Base-by-base conservation (phyloP, 2,797 vertebrate species). In the Enoplosus armatus region DNA sequence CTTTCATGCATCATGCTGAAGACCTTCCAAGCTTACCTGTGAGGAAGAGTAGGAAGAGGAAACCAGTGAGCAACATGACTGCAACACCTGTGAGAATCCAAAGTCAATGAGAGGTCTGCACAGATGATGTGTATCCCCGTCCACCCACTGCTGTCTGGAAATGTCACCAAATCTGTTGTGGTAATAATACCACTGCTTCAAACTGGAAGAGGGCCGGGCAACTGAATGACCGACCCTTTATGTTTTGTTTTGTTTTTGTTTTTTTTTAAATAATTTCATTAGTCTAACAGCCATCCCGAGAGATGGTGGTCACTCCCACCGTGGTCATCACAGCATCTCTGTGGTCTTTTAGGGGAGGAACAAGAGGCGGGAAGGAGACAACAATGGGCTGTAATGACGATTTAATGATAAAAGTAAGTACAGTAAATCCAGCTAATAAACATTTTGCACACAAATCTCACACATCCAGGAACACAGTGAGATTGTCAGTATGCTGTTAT, bases 31-130 rank as follows among this genome's bases (percentile, higher is more conserved):
- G 16, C 87, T 83, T 85, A 91, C 90, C 90, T 64, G 75, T 75
- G 78, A 90, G 31, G 65, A 83, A 47, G 62, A 90, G 79, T 60
- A 91, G 66, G 11, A 75, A 37, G 14, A 90, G 4, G 41, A 89
- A 67, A 47, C 27, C 62, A 7, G 22, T 15, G 0, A 69, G 26
- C 55, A 84, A 83, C 83, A 48, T 84, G 58, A 51, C 72, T 31
- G 47, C 33, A 26, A 14, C 26, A 50, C 11, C 50, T 48, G 50
- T 27, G n/a, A n/a, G 29, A 45, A 29, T 59, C 64, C 64, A 39
- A 12, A 64, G n/a, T 58, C 55, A 45, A 59, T 12, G 26, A 27
- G 48, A 65, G 20, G 27, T 63, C 37, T 39, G 14, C 0, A 7
- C 14, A 29, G 62, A 33, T 27, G 0, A 35, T 29, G 56, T 51